Percentiles rank a stretch among this genome's conserved stretches.
Evolutionary conservation across 2,888 invertebrate genomes (phyloP).

Genomic region (Heliconius ethilla): DNA sequence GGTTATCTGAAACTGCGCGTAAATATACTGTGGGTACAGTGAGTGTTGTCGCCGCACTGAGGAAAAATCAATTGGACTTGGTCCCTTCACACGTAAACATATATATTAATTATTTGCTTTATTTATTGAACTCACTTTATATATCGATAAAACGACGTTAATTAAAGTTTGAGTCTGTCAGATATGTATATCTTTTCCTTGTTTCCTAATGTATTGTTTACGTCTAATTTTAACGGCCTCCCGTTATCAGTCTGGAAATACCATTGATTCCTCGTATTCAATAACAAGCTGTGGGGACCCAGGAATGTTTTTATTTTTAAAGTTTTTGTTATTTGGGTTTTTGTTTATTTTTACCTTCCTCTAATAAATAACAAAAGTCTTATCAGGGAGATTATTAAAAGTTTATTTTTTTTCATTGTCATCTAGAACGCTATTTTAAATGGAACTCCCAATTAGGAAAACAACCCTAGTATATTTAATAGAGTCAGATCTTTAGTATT

Average conservation of each 20-base stretch:
- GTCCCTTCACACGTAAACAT: constrained; percentile 18
- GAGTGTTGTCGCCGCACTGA: constrained; percentile 37
- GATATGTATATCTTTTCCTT: constrained; percentile 11
- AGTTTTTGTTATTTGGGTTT: neutral
- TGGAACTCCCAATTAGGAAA: too few relatives aligned
- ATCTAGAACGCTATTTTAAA: too few relatives aligned
- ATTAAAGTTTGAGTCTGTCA: constrained; percentile 12
- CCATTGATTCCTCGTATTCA: neutral
- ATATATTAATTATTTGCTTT: constrained; percentile 20
- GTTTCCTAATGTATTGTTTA: constrained; percentile 12
- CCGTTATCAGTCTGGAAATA: constrained; percentile 15
- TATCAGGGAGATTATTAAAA: neutral
- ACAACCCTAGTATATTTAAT: too few relatives aligned
- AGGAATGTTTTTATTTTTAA: neutral
- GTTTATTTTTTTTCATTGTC: neutral
- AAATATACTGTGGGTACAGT: constrained; percentile 43
- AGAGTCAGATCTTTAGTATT: neutral
- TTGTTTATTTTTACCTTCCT: neutral
- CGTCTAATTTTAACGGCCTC: neutral
- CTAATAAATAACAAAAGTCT: neutral
- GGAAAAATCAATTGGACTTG: constrained; percentile 39
- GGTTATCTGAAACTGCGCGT: constrained; percentile 68
- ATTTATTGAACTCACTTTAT: constrained; percentile 1
- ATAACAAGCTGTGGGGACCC: neutral
- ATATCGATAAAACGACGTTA: constrained; percentile 19